Conservation (phyloP, 2,113 vertebrate genomes). For the Columba janthina region DNA sequence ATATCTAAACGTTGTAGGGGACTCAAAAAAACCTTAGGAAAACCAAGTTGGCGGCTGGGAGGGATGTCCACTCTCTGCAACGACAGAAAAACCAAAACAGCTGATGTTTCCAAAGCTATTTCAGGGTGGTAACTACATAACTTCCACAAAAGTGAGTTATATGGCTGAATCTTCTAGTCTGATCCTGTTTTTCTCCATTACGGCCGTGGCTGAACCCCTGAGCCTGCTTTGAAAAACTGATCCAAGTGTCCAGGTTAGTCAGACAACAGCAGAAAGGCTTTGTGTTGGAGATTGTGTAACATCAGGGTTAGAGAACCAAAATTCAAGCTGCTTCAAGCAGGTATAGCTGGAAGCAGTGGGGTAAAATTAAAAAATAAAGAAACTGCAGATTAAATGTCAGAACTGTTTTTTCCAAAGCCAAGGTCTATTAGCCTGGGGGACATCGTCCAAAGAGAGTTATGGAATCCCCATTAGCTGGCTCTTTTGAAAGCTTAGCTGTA, state of each 20-base stretch:
- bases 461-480: slow-evolving; percentile 12
- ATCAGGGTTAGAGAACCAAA: not conserved
- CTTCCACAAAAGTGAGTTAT: not conserved
- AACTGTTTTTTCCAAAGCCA: slow-evolving; percentile 37
- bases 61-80: not conserved
- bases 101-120: not conserved
- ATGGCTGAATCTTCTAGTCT: not conserved
- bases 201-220: not conserved
- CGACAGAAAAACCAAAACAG: not conserved
- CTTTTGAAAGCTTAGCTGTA: slow-evolving; percentile 41
- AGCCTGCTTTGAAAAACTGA: not conserved
- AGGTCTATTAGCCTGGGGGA: slow-evolving; percentile 14
- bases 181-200: not conserved
- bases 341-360: slow-evolving; percentile 33
- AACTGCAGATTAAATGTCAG: slow-evolving; percentile 41
- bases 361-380: not conserved
- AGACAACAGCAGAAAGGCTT: not conserved
- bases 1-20: not conserved
- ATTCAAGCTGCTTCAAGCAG: slow-evolving; percentile 39
- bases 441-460: not conserved
- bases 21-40: not conserved
- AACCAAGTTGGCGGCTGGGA: not conserved
- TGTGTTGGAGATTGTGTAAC: not conserved
- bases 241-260: not conserved
- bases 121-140: not conserved